Evolutionary conservation across 1,140 invertebrate species (phyloP), one percentile per base, ranked within the genome.

Genomic region (Propsilocerus akamusi): DNA sequence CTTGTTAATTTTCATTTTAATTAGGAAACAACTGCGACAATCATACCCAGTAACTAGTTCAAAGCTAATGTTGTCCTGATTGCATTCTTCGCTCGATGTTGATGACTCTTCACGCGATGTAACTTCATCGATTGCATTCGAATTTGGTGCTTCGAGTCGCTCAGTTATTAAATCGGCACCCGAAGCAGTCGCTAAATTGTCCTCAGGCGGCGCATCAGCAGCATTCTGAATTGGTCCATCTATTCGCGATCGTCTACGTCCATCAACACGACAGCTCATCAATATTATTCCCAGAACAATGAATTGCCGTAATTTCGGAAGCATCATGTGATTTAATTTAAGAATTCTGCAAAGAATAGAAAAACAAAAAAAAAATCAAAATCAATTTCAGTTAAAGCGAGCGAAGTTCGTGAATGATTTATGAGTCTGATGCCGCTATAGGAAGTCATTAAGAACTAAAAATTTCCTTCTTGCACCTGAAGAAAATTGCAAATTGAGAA

Each of bases 41-140:
- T 59, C 58, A 68, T 66, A 73, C 72, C 88, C 89, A 49, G 89
- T 92, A 53, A 91, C 78, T 52, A 93, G 73, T 70, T 92, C 88
- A 64, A 92, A 93, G 55, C 83, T 83, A 51, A 86, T 79, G 76
- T 84, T 83, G 67, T 89, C 84, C 25, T 82, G 76, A 63, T 85
- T 81, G 59, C 83, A 86, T 60, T 85, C 81, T 52, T 80, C 78
- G 4, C 7, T 17, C n/a, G n/a, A n/a, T 6, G n/a, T 17, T 20
- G 34, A 41, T 5, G 11, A 14, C 22, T 41, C 12, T 41, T 17
- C 12, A 41, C 5, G 17, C 34, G 4, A 10, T 12, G 11, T 30
- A 30, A n/a, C 28, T 12, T 7, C 34, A 20, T 22, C 34, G 17
- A 20, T 30, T 3, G 28, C 34, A 17, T 41, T 20, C n/a, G 34